phyloP scores from a whole-genome alignment of 1,140 invertebrate species.

The Harlomillsia oculata region DNA sequence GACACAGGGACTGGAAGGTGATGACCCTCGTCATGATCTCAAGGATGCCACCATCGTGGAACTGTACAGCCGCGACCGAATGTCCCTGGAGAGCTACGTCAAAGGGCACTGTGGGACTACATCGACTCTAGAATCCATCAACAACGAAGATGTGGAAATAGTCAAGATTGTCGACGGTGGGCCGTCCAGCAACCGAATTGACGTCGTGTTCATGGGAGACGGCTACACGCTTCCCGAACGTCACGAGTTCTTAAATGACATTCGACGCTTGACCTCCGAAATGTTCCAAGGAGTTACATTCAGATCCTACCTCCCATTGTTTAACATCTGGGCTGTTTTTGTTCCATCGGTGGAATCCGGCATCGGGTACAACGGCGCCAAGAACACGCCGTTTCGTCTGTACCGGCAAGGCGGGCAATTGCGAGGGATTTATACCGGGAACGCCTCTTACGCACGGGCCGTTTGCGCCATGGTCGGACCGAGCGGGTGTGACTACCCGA shows the following conservation, averaged over 20 bases:
- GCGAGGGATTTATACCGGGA: conserved; percentile 17
- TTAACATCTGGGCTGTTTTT: conserved; percentile 29
- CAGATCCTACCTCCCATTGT: conserved; percentile 19
- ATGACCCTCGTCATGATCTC: too few species aligned
- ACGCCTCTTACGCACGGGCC: conserved; percentile 16
- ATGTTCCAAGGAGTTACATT: conserved; percentile 25
- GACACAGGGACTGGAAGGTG: too few species aligned
- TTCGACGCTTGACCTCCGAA: conserved; percentile 6
- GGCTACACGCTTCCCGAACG: background rate
- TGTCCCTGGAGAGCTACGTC: too few species aligned
- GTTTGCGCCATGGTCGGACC: conserved; percentile 5
- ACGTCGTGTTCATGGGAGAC: background rate
- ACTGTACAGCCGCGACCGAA: too few species aligned
- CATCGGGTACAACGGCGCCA: conserved; percentile 4
- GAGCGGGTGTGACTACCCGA: conserved; percentile 17
- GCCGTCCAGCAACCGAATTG: background rate
- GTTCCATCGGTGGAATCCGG: background rate
- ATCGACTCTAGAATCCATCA: too few species aligned
- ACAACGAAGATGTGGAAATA: too few species aligned
- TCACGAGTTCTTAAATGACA: background rate
- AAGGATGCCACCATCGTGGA: too few species aligned
- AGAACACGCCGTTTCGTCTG: conserved; percentile 20
- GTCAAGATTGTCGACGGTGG: background rate
- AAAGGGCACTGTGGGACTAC: too few species aligned
- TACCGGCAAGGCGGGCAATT: conserved; percentile 17